Percentiles rank a stretch among this genome's conserved stretches.
Evolutionary conservation across 2,113 vertebrate genomes (phyloP).

Genomic region (Dendropsophus ebraccatus): DNA sequence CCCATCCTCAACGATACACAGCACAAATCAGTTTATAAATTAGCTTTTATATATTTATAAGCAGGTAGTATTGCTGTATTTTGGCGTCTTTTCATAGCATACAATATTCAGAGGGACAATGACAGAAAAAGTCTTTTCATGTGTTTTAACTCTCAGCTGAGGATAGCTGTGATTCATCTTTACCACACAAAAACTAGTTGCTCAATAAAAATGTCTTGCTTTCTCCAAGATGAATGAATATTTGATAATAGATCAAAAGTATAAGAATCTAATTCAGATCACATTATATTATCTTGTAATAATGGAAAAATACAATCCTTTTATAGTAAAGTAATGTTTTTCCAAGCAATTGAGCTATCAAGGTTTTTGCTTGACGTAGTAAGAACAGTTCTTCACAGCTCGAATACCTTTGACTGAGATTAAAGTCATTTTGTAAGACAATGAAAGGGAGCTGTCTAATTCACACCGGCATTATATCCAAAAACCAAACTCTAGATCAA

Average conservation of each 20-base stretch:
- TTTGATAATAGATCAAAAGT: slow-evolving; percentile 34
- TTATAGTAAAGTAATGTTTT: slow-evolving; percentile 49
- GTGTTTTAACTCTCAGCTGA: not conserved
- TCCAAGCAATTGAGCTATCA: slow-evolving; percentile 51
- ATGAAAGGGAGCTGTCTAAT: slow-evolving; percentile 56
- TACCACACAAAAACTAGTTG: not conserved
- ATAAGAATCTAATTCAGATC: slow-evolving; percentile 14
- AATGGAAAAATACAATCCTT: slow-evolving; percentile 17
- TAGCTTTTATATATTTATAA: not conserved
- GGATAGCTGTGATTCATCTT: not conserved
- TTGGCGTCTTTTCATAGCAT: not conserved
- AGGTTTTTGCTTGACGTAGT: slow-evolving; percentile 24
- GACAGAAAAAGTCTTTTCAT: not conserved
- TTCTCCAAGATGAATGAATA: not conserved
- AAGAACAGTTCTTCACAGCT: slow-evolving; percentile 43
- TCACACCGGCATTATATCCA: slow-evolving; percentile 53
- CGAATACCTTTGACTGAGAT: slow-evolving; percentile 54
- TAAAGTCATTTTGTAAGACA: slow-evolving; percentile 57
- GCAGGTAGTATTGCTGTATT: not conserved
- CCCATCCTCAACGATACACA: not conserved
- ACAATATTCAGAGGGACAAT: not conserved
- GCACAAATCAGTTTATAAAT: not conserved
- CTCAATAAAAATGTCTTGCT: slow-evolving; percentile 25
- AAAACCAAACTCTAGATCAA: slow-evolving; percentile 46
- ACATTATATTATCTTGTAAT: slow-evolving; percentile 22